phyloP scores from a whole-genome alignment of 2,113 vertebrate species.

The Fukomys damarensis region DNA sequence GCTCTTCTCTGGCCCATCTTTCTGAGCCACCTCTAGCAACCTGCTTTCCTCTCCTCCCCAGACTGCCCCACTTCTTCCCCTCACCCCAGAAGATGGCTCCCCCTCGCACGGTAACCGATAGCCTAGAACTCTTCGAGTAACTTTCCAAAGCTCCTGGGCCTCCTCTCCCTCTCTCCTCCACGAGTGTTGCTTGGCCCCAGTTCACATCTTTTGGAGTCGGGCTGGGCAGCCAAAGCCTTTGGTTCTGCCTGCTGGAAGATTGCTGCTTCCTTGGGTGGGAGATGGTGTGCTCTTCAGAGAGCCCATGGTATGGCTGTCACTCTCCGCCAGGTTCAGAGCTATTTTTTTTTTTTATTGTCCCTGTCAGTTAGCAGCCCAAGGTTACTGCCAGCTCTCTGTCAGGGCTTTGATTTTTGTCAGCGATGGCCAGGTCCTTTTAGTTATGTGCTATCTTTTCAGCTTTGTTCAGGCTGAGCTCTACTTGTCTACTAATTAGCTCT shows the following conservation, averaged over 20 bases:
- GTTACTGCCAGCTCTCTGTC: conserved; percentile 95
- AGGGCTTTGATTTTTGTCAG: conserved; percentile 95
- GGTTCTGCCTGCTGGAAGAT: conserved; percentile 77
- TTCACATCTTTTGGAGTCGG: conserved; percentile 43
- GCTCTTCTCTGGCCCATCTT: accelerated
- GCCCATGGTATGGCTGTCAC: conserved; percentile 86
- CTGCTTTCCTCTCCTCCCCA: neutral
- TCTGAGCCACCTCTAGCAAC: no score
- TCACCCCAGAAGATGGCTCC: neutral
- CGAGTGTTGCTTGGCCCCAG: conserved; percentile 37
- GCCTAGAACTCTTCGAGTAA: conserved; percentile 46
- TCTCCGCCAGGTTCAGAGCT: conserved; percentile 86
- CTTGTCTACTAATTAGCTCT: conserved; percentile 99
- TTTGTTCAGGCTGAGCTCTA: conserved; percentile 96
- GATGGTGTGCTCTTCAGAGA: conserved; percentile 83
- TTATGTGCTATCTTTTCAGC: conserved; percentile 93
- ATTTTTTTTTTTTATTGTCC: conserved; percentile 91
- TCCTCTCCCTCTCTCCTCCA: neutral
- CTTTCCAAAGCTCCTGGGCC: neutral
- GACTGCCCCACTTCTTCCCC: neutral
- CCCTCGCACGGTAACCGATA: neutral
- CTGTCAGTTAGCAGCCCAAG: conserved; percentile 96
- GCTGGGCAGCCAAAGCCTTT: conserved; percentile 52
- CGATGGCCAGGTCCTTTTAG: conserved; percentile 94
- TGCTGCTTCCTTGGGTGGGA: conserved; percentile 80